Conservation (phyloP, 2,888 invertebrate species). For the Amblyjoppa fuscipennis region DNA sequence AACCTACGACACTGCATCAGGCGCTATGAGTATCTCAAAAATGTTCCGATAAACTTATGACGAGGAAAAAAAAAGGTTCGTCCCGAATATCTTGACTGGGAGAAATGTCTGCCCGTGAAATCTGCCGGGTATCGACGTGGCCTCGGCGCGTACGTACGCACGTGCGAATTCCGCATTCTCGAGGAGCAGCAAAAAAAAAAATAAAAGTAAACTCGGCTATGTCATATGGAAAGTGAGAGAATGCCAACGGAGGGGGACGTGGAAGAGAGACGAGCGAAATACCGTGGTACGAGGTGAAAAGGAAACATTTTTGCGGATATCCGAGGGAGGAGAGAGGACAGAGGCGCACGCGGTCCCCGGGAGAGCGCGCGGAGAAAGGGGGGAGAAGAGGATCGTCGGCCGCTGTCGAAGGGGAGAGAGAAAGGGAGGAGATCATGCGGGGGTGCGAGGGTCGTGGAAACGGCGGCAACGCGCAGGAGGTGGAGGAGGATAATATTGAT, state of each 20-base stretch:
- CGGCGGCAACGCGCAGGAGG: slow-evolving; percentile 73
- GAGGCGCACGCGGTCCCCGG: slow-evolving; percentile 59
- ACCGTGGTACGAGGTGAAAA: slow-evolving; percentile 1
- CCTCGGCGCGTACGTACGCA: slow-evolving; percentile 47
- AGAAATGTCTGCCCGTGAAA: slow-evolving; percentile 48
- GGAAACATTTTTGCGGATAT: slow-evolving; percentile 12
- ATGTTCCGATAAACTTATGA: not conserved
- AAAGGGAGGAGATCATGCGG: slow-evolving; percentile 66
- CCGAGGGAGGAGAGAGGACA: slow-evolving; percentile 58
- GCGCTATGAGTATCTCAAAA: too few relatives aligned
- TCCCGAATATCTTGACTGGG: slow-evolving; percentile 43
- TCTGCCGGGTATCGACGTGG: slow-evolving; percentile 42
- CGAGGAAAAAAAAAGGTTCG: not conserved
- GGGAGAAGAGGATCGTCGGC: slow-evolving; percentile 60
- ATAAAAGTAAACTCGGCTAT: slow-evolving; percentile 45
- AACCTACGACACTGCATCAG: too few relatives aligned
- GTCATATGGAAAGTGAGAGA: slow-evolving; percentile 17
- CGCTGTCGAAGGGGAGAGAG: slow-evolving; percentile 55
- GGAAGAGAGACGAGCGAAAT: not conserved
- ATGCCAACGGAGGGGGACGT: not conserved
- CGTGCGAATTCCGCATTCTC: slow-evolving; percentile 49
- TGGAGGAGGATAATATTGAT: slow-evolving; percentile 85
- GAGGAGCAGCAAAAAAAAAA: slow-evolving; percentile 18
- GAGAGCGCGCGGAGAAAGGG: slow-evolving; percentile 66
- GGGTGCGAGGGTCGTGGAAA: slow-evolving; percentile 67